Evolutionary conservation across 2,113 vertebrate genomes (phyloP), one percentile per base, ranked within the genome.

Genomic region (Myodes glareolus): DNA sequence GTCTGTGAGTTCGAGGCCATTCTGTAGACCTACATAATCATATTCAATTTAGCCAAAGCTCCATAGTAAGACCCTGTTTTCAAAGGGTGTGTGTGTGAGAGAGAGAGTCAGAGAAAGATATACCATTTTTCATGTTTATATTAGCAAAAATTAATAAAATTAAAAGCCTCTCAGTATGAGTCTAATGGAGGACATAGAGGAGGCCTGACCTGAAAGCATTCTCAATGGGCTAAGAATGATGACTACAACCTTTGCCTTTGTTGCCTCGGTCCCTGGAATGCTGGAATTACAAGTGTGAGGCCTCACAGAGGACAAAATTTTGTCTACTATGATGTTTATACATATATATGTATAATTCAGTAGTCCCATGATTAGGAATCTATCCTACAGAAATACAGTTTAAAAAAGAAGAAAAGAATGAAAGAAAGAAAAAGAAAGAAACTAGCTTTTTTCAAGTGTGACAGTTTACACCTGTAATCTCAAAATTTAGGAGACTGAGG

Each of bases 131-230:
- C 16, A 84, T 82, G 2, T 67, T 47, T 2, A 89, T 8, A 95
- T 9, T 78, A 94, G 68, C 33, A 95, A 95, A 94, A 87, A 61
- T 47, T 77, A 94, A 17, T 81, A 91, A 91, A 50, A 87, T 33
- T 63, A 78, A 58, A 39, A 96, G 80, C 12, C 90, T 73, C 25
- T 85, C 73, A 87, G 39, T 88, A 42, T 11, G 73, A 63, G 55
- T 47, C 52, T 92, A 94, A 86, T 27, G 12, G 36, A 50, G 39
- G 42, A 4, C 16, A 16, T 17, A 33, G 19, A 23, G 17, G n/a
- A 82, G 81, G 68, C 68, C 33, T 47, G 45, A n/a, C 58, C 78
- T 73, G 50, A 29, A 78, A 95, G 67, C 5, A 67, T 19, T 93
- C 42, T 85, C 87, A 39, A 39, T 75, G 29, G 29, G 10, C 10